Base-by-base conservation (phyloP, 1,140 invertebrate genomes). In the Phymastichus coffea region DNA sequence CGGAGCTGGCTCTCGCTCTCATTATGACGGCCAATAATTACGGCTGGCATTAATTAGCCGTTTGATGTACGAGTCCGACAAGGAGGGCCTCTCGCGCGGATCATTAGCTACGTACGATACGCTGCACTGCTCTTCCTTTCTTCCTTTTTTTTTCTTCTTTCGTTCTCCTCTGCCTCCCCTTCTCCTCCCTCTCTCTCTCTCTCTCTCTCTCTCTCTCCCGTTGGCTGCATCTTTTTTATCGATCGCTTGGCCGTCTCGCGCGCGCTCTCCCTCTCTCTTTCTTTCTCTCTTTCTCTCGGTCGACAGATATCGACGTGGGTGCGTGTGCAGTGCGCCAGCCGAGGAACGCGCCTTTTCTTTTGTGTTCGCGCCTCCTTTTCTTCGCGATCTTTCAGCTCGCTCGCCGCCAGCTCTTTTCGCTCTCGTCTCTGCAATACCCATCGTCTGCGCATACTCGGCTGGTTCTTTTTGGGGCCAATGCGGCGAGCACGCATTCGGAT, bases 21-120 rank as follows among this genome's bases (percentile, higher is more conserved):
- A 61, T 64, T 64, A 60, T 54, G 63, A 61, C 54, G 53, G 56
- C 40, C 59, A 55, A 57, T 54, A 65, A 65, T 65, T 65, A 65
- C 51, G 57, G 54, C 22, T 40, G 48, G 63, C 38, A 58, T 65
- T 65, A 65, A 65, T 65, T 65, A 65, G 60, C 41, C 55, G 63
- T 57, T 65, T 62, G 63, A 65, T 62, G 52, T 64, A 57, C 48
- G 63, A 53, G 59, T 62, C 51, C 48, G 49, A 61, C 38, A 49
- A 51, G 60, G 19, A 44, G 54, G 58, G 33, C 14, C 23, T 7
- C 37, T 59, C 52, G 46, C 46, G 46, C 22, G 41, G 40, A 61
- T 61, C 63, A 62, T 58, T 61, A 66, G 57, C 15, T 28, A 40
- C 15, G 38, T 17, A 12, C 26, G 37, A 43, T 30, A n/a, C n/a